Evolutionary conservation across 2,888 invertebrate species (phyloP), one percentile per base, ranked within the genome.

Genomic region (Plebejus anna): DNA sequence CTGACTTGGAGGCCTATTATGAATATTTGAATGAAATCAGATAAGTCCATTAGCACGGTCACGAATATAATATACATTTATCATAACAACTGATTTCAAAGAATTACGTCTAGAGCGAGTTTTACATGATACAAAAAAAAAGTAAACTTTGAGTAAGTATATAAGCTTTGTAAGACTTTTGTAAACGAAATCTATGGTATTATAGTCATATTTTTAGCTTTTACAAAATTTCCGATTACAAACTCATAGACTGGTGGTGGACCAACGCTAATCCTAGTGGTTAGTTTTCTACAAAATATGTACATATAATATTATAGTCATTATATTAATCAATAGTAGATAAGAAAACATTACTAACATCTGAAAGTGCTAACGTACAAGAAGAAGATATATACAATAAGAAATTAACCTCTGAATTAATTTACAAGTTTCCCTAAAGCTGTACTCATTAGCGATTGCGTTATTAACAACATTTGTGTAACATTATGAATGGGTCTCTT

Each of bases 1-100:
- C 83, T 83, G 84, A 86, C 85, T 82, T 79, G 79, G 79, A 81
- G 80, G 82, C 79, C 79, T 82, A 83, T 83, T 82, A 82, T 83
- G 81, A 82, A 82, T 82, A 81, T 83, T 83, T 82, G 81, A 82
- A 82, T 83, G 79, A 81, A 81, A 81, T 82, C 80, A 81, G 82
- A 83, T 82, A 81, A 81, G 79, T 82, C 82, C 80, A 83, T 82
- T 82, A 82, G 80, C 70, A 79, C 79, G 80, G 80, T 79, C 80
- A 82, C 80, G 79, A 77, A 76, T 78, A 77, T 78, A 70, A 70
- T 75, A 70, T 79, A 76, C 77, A 78, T 70, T 76, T 59, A 78
- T 77, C 55, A 73, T 51, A 72, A 51, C 72, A 28, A 6, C 51
- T 51, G 51, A 28, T 51, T 73, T 73, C 51, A 7, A 73, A 28